Evolutionary conservation across 2,888 invertebrate genomes (phyloP).

Genomic region (Eurois occulta): DNA sequence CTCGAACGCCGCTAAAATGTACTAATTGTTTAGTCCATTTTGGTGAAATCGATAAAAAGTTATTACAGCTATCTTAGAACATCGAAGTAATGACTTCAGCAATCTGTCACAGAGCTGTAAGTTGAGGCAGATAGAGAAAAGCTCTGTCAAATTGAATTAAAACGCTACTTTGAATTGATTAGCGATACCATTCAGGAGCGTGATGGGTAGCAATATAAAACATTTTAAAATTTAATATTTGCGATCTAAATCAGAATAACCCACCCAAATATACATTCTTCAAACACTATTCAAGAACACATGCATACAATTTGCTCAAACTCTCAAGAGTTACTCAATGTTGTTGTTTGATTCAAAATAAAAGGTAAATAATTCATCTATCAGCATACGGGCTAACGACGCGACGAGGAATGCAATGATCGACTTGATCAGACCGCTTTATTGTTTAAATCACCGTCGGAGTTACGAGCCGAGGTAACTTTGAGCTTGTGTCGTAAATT

Average conservation of each 20-base stretch:
- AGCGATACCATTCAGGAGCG: background rate
- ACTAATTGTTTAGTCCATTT: background rate
- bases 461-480: slow-evolving; percentile 56
- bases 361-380: slow-evolving; percentile 37
- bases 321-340: background rate
- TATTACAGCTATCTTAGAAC: background rate
- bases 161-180: background rate
- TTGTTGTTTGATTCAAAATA: slow-evolving; percentile 35
- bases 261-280: background rate
- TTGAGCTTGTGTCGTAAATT: slow-evolving; percentile 50
- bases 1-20: background rate
- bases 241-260: background rate
- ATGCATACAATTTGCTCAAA: background rate
- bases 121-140: background rate
- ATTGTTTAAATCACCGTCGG: slow-evolving; percentile 63
- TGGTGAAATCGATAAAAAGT: background rate
- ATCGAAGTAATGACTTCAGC: background rate
- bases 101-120: background rate
- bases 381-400: slow-evolving; percentile 60
- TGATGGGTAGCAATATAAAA: background rate
- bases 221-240: background rate
- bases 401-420: slow-evolving; percentile 51
- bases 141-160: background rate
- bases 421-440: slow-evolving; percentile 56
- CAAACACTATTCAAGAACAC: background rate